These are phyloP conservation scores for Enteromius thamalakanensis DNA, from an alignment of 2,797 vertebrate species.

Conservation along the genomic window DNA sequence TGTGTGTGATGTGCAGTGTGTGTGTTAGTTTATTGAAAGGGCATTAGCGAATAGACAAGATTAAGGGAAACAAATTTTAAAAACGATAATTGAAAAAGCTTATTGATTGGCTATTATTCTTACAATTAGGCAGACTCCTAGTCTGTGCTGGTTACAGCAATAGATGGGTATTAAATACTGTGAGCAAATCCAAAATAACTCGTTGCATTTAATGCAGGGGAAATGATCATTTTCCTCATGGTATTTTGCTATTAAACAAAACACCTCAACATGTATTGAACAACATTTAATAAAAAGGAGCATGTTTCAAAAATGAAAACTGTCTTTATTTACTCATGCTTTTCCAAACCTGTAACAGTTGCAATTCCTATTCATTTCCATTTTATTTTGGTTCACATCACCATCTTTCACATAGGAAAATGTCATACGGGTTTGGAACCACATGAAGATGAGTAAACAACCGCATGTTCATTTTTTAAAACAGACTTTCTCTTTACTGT, in stretches of 20 bases:
- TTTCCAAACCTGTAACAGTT: background rate
- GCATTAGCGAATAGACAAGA: background rate
- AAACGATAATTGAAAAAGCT: too few species aligned
- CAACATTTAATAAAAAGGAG: background rate
- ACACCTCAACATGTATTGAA: background rate
- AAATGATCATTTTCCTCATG: background rate
- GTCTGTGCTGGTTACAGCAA: background rate
- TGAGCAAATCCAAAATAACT: constrained; percentile 37
- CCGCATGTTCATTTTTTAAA: background rate
- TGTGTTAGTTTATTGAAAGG: background rate
- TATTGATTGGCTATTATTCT: background rate
- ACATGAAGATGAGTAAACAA: background rate
- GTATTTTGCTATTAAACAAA: constrained; percentile 1
- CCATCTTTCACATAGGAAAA: background rate
- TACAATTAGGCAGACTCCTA: background rate
- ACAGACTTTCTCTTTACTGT: background rate
- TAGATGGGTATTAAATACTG: constrained; percentile 12
- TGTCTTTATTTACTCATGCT: background rate
- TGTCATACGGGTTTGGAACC: background rate
- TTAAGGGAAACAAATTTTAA: background rate
- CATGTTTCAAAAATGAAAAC: background rate
- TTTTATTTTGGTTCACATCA: background rate
- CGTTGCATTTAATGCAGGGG: background rate
- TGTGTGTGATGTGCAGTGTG: background rate
- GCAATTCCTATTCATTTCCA: background rate